Conservation (phyloP, 2,888 invertebrate species). For the Dryocosmus kuriphilus region DNA sequence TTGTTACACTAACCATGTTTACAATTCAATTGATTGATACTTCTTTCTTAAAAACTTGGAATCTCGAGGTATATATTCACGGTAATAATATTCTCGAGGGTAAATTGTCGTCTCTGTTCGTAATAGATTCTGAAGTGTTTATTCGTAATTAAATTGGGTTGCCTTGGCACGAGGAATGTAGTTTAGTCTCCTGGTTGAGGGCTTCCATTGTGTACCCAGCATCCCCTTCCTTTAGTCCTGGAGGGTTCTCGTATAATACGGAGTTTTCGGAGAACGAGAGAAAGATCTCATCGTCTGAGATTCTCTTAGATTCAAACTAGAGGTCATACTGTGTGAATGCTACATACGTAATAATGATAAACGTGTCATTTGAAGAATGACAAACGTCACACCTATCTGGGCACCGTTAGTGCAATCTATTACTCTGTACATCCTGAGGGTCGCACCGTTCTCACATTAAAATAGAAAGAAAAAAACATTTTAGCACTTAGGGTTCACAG, state of each 20-base stretch:
- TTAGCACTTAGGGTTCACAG: conserved; percentile 28
- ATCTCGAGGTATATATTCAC: conserved; percentile 21
- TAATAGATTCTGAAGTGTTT: conserved; percentile 42
- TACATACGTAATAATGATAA: conserved; percentile 58
- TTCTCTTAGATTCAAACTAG: conserved; percentile 49
- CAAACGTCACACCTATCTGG: conserved; percentile 54
- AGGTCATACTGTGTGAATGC: conserved; percentile 49
- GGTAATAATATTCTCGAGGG: conserved; percentile 38
- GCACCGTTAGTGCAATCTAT: conserved; percentile 60
- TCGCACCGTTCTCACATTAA: conserved; percentile 55
- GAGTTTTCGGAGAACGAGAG: conserved; percentile 46
- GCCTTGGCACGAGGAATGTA: conserved; percentile 33
- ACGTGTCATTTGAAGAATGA: conserved; percentile 58
- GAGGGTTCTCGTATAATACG: conserved; percentile 45
- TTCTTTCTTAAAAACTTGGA: not conserved
- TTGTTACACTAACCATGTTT: not conserved
- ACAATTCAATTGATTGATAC: conserved; percentile 1
- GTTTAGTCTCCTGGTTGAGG: conserved; percentile 43
- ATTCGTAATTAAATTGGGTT: conserved; percentile 49
- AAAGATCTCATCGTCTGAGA: conserved; percentile 51
- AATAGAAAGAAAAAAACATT: conserved; percentile 19
- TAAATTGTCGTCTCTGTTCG: conserved; percentile 43
- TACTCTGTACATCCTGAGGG: conserved; percentile 59
- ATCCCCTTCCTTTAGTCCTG: conserved; percentile 42
- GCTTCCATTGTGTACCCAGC: conserved; percentile 44